Percentiles rank a stretch among this genome's conserved stretches.
Evolutionary conservation across 2,888 invertebrate genomes (phyloP).

Genomic region (Eueremaeus valkanovi): DNA sequence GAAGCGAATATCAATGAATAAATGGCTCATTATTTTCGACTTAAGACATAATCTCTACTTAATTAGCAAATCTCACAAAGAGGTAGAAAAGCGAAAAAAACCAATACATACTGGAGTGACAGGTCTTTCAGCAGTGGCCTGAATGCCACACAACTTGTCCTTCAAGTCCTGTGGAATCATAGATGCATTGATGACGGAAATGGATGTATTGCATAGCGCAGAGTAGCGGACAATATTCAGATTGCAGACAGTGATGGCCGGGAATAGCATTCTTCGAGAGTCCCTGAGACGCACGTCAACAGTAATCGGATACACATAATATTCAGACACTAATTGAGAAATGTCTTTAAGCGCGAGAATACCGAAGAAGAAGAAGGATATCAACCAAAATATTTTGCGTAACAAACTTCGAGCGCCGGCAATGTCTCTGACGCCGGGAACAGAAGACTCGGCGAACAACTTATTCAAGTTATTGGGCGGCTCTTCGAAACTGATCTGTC

Average conservation of each 20-base stretch:
- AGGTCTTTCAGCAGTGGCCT: constrained; percentile 20
- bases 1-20: no score
- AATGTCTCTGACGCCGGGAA: constrained; percentile 44
- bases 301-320: constrained; percentile 43
- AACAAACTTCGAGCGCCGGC: constrained; percentile 36
- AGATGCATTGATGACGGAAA: constrained; percentile 42
- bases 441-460: constrained; percentile 41
- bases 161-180: constrained; percentile 42
- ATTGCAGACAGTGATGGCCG: constrained; percentile 47
- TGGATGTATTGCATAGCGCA: constrained; percentile 42
- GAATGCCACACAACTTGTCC: constrained; percentile 43
- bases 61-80: no score
- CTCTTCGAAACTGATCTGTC: constrained; percentile 18
- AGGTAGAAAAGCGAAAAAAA: not conserved
- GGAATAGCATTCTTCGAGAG: constrained; percentile 43
- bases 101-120: not conserved
- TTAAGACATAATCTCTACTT: no score
- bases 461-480: constrained; percentile 35
- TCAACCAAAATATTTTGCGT: constrained; percentile 43
- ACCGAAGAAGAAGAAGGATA: constrained; percentile 42
- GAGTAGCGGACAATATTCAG: constrained; percentile 45
- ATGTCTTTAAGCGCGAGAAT: constrained; percentile 42
- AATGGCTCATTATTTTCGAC: no score
- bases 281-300: constrained; percentile 44
- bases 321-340: constrained; percentile 41